Percentiles rank a stretch among this genome's conserved stretches.
Evolutionary conservation across 2,888 invertebrate species (phyloP).

Genomic region (Hydropsyche betteni): DNA sequence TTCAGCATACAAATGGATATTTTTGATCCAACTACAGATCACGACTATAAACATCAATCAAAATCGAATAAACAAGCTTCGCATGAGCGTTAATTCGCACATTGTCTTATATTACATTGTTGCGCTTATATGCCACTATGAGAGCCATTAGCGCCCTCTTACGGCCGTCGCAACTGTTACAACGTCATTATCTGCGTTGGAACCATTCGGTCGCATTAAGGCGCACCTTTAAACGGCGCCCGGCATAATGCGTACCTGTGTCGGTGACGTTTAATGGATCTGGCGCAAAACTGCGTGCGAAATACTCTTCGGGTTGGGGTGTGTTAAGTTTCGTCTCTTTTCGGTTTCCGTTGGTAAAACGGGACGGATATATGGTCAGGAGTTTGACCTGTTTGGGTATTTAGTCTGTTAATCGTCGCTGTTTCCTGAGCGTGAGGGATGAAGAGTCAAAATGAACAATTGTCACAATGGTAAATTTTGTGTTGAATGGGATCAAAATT

Average conservation of each 20-base stretch:
- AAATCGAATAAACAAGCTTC: too few species aligned
- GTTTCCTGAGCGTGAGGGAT: not conserved
- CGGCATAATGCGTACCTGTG: constrained; percentile 25
- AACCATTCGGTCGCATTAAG: constrained; percentile 39
- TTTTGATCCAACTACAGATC: too few species aligned
- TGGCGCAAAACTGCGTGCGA: not conserved
- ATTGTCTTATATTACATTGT: too few species aligned
- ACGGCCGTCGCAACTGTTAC: not conserved
- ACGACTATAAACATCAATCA: too few species aligned
- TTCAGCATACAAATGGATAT: too few species aligned
- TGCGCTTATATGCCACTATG: too few species aligned
- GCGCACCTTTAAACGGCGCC: constrained; percentile 44
- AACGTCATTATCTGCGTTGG: not conserved
- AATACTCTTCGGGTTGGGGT: too few species aligned
- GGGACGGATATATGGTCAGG: not conserved
- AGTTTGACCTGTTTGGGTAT: not conserved
- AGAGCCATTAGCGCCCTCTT: too few species aligned
- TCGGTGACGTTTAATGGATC: constrained; percentile 47
- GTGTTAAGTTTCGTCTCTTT: not conserved
- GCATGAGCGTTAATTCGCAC: too few species aligned
- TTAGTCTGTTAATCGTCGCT: too few species aligned
- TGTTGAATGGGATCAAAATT: too few species aligned
- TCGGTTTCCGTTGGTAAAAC: not conserved
- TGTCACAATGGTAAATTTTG: too few species aligned
- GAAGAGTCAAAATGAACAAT: not conserved